Conservation (phyloP, 2,888 invertebrate genomes). For the Tetanocera ferruginea region DNA sequence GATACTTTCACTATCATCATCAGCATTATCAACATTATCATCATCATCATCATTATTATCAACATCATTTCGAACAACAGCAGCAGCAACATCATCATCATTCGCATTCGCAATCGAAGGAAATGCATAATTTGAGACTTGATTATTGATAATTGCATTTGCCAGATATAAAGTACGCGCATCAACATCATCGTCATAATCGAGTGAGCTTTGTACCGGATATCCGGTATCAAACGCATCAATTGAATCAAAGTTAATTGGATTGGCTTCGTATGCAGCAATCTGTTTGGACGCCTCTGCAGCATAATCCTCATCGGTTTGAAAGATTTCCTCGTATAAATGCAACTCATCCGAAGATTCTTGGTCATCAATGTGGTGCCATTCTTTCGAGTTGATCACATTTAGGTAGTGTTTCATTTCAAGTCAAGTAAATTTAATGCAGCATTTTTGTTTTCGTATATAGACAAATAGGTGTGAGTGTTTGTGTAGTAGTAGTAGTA, state of each 20-base stretch:
- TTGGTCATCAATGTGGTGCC: constrained; percentile 63
- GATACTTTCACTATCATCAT: constrained; percentile 31
- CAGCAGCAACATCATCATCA: not conserved
- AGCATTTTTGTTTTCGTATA: not conserved
- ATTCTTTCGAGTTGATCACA: constrained; percentile 50
- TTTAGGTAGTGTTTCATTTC: not conserved
- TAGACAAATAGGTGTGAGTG: not conserved
- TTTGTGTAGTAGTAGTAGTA: not conserved
- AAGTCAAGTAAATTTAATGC: not conserved
- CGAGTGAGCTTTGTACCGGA: not conserved
- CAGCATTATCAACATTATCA: constrained; percentile 62
- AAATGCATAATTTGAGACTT: not conserved
- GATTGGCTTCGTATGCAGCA: not conserved
- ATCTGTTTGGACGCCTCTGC: not conserved
- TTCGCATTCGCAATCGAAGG: not conserved
- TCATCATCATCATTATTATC: constrained; percentile 40
- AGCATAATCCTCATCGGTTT: not conserved
- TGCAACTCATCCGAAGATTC: constrained; percentile 56
- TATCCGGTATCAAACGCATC: not conserved
- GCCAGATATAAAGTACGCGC: not conserved
- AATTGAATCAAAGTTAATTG: not conserved
- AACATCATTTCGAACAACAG: not conserved
- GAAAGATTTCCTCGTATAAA: constrained; percentile 52
- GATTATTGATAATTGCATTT: no score
- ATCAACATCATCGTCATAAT: not conserved